phyloP scores from a whole-genome alignment of 2,888 invertebrate genomes.

The Resseliella maxima region DNA sequence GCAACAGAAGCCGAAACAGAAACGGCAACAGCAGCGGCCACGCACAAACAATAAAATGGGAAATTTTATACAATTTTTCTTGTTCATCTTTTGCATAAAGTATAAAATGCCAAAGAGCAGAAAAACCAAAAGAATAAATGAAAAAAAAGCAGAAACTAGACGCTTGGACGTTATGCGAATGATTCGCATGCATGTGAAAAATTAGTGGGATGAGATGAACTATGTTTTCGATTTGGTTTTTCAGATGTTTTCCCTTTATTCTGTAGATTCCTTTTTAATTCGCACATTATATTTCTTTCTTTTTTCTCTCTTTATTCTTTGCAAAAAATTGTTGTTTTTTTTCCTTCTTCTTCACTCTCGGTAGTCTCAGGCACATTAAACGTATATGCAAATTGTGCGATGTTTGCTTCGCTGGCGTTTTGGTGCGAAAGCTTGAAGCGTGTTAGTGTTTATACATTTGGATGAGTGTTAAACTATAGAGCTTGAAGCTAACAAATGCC shows the following conservation, averaged over 20 bases:
- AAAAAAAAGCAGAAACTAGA: too few relatives aligned
- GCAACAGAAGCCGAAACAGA: not conserved
- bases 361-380: constrained; percentile 16
- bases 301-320: too few relatives aligned
- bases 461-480: not conserved
- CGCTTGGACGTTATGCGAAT: not conserved
- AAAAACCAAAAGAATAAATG: not conserved
- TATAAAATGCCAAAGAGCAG: not conserved
- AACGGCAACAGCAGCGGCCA: not conserved
- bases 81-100: constrained; percentile 51
- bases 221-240: constrained; percentile 8
- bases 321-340: too few relatives aligned
- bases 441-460: not conserved
- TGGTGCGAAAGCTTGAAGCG: not conserved
- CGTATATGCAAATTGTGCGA: constrained; percentile 29
- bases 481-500: not conserved
- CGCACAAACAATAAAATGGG: constrained; percentile 11
- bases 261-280: constrained; percentile 54
- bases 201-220: not conserved
- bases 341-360: too few relatives aligned
- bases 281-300: constrained; percentile 34
- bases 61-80: constrained; percentile 53
- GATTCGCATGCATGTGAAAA: not conserved
- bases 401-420: not conserved
- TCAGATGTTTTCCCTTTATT: not conserved